These are phyloP conservation scores for Pseudomyrmex flavicornis DNA, from an alignment of 1,140 invertebrate genomes.

Conservation along the genomic window DNA sequence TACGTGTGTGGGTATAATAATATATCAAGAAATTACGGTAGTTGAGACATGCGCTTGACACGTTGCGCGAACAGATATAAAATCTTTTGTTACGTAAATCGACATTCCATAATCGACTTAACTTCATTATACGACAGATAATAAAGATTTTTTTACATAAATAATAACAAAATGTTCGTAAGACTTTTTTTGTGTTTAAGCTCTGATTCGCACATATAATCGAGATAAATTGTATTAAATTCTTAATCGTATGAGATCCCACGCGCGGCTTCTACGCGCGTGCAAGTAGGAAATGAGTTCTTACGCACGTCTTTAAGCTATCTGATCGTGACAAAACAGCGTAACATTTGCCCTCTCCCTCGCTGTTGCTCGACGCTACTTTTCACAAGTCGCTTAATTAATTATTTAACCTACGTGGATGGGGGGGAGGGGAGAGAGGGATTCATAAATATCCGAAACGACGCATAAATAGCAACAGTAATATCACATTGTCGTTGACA, in stretches of 20 bases:
- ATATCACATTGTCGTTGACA: too few species aligned
- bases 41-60: neutral
- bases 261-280: slow-evolving; percentile 9
- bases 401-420: slow-evolving; percentile 65
- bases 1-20: slow-evolving; percentile 9
- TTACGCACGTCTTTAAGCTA: too few species aligned
- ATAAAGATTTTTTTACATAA: neutral
- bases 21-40: slow-evolving; percentile 9
- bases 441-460: too few species aligned
- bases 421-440: too few species aligned
- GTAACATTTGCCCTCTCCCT: slow-evolving; percentile 16
- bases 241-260: slow-evolving; percentile 21
- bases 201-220: neutral
- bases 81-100: neutral
- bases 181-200: neutral
- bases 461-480: too few species aligned
- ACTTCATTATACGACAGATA: neutral
- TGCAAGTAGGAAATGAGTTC: slow-evolving; percentile 32
- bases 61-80: neutral
- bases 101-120: neutral
- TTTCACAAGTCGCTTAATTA: slow-evolving; percentile 73
- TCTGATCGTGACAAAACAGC: slow-evolving; percentile 48
- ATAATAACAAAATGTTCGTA: neutral
- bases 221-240: slow-evolving; percentile 38
- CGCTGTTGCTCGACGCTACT: slow-evolving; percentile 50